Base-by-base conservation (phyloP, 2,113 vertebrate species). In the Micromys minutus region DNA sequence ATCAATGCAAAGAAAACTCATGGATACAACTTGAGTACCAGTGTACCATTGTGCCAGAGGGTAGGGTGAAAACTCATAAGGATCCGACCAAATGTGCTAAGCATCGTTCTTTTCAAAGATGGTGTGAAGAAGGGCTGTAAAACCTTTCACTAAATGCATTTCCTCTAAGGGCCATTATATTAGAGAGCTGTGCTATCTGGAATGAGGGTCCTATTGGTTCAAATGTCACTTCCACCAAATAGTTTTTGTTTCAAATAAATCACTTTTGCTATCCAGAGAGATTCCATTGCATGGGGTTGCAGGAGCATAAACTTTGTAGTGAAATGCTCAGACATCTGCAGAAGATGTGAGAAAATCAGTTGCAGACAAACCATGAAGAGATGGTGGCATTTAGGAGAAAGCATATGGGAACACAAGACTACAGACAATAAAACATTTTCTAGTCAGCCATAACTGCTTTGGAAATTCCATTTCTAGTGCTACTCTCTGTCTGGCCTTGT, bases 1-100 rank as follows among this genome's bases (percentile, higher is more conserved):
- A 59, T 26, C 1, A 72, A 36, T n/a, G 7, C 10, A 67, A 42
- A 34, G 55, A 74, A 31, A 3, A 29, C 36, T 81, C 26, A 12
- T 5, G 0, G 31, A 12, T 29, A 29, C 7, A 26, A 74, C 42
- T 4, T 36, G 67, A 87, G 4, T 24, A 42, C 74, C 17, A 0
- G 0, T 39, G 1, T 31, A 59, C 59, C 12, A 0, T 0, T 39
- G 10, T 63, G 21, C 67, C 52, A 55, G 50, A 24, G 45, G 29
- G 13, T 10, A 59, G 52, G 5, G 2, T 74, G 29, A 79, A n/a
- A 59, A 57, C 19, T 24, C 57, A 85, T 3, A 1, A 71, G 31
- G 26, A 29, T 12, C 21, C 19, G 2, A 19, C 29, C 16, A 22
- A 36, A 61, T 11, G 3, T 31, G 4, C 17, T 11, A 69, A 50